Base-by-base conservation (phyloP, 53 echinoderm and acorn worm species). In the Astropecten irregularis region DNA sequence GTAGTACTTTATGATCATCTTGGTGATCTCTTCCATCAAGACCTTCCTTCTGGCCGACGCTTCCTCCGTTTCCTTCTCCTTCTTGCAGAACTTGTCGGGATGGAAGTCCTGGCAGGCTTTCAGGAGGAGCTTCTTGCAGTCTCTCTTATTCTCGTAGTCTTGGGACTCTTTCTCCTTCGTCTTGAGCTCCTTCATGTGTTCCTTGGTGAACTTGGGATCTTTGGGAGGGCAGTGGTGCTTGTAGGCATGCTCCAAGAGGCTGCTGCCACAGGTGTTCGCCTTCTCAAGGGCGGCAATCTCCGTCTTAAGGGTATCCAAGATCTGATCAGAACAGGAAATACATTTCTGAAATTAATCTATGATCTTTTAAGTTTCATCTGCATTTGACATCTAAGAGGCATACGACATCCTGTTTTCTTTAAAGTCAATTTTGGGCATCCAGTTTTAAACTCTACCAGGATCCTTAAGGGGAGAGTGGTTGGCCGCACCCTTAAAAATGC, bases 21-120 rank as follows among this genome's bases (percentile, higher is more conserved):
- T 65, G 18, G 65, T 65, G 8, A 65, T 19, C 30, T 65, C 65
- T 9, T 65, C 65, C 35, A 35, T 65, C 20, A 65, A 21, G 0
- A 65, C 65, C 2, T 65, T 65, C 0, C 65, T 1, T 9, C 37
- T 39, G 0, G 35, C 65, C 38, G 35, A 19, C 20, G 35, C 65
- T 2, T 65, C 65, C 30, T 65, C 38, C 0, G 37, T n/a, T 21
- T 65, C 65, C 1, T 21, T 38, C 38, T 36, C 16, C 65, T 35
- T 38, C 3, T 65, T 58, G 34, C 2, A 4, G 22, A 76, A 40
- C 40, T 76, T 76, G 76, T 76, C 76, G 1, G 76, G 76, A 26
- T 76, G 76, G 15, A 76, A 76, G 40, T 76, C 76, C 42, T n/a
- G 57, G 15, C 76, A 76, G 0, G 76, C 76, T 27, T 58, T 76